Evolutionary conservation across 2,113 vertebrate species (phyloP).

Genomic region (Balaenoptera acutorostrata): DNA sequence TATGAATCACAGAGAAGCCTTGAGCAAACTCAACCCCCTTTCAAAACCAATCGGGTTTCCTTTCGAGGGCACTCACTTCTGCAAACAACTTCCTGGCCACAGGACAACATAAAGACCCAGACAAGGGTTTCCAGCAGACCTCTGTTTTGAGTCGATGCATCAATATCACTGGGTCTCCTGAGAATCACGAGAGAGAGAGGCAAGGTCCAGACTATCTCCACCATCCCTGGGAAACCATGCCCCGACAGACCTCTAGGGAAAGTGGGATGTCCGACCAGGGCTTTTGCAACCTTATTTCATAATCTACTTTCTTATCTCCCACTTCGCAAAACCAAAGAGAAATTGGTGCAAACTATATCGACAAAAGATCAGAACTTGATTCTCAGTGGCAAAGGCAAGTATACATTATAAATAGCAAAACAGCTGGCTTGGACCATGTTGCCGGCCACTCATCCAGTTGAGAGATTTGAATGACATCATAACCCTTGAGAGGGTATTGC

Average conservation of each 20-base stretch:
- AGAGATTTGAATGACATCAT: conserved; percentile 86
- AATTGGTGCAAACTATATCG: conserved; percentile 57
- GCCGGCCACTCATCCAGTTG: conserved; percentile 79
- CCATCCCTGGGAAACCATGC: conserved; percentile 37
- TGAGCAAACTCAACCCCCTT: background rate
- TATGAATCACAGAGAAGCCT: background rate
- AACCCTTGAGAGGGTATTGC: conserved; percentile 81
- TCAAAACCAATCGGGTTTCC: conserved; percentile 22
- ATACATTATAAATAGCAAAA: conserved; percentile 84
- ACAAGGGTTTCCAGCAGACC: background rate
- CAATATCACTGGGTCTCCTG: background rate
- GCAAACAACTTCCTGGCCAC: background rate
- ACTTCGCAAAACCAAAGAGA: conserved; percentile 55
- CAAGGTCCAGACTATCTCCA: conserved; percentile 14
- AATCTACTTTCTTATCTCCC: conserved; percentile 61
- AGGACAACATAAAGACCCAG: background rate
- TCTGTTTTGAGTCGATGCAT: background rate
- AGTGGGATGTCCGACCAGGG: conserved; percentile 1
- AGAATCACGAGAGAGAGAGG: background rate
- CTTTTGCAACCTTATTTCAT: conserved; percentile 55
- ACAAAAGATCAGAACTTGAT: conserved; percentile 72
- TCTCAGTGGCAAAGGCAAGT: conserved; percentile 76
- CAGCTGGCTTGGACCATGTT: conserved; percentile 82
- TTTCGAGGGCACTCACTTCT: background rate
- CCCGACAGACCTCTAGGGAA: background rate